Conservation (phyloP, 2,797 vertebrate species). For the Smutsia temminckii region DNA sequence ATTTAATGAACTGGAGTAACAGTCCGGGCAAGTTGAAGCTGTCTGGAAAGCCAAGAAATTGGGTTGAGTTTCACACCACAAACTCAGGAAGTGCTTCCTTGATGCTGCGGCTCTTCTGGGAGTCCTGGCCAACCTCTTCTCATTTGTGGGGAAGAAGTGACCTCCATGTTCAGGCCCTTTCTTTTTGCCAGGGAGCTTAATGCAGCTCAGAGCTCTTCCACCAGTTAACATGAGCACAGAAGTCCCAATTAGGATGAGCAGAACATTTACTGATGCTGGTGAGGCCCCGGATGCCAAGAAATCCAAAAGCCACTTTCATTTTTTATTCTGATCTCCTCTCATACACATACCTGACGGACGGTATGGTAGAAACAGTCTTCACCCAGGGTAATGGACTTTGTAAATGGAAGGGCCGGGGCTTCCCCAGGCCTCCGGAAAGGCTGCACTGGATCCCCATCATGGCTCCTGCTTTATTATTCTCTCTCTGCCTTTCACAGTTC, state of each 20-base stretch:
- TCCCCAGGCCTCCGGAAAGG: not conserved
- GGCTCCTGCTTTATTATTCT: not conserved
- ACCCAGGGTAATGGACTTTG: not conserved
- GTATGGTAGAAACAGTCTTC: not conserved
- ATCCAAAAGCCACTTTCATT: not conserved
- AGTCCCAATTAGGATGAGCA: not conserved
- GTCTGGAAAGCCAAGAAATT: constrained; percentile 46
- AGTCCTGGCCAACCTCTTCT: not conserved
- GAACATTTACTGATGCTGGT: not conserved
- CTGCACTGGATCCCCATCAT: not conserved
- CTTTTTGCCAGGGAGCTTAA: not conserved
- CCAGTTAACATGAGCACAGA: fast-evolving
- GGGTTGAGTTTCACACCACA: constrained; percentile 47
- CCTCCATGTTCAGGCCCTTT: not conserved
- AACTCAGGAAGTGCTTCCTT: not conserved
- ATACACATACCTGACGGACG: not conserved
- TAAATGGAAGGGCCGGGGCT: not conserved
- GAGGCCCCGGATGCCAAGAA: not conserved
- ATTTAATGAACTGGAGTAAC: constrained; percentile 84
- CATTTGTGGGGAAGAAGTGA: not conserved
- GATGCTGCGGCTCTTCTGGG: not conserved
- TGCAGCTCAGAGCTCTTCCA: not conserved
- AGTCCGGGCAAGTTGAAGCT: constrained; percentile 72
- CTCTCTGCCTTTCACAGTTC: not conserved
- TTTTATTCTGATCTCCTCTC: not conserved